Evolutionary conservation across 1,140 invertebrate species (phyloP).

Genomic region (Eupeodes corollae): DNA sequence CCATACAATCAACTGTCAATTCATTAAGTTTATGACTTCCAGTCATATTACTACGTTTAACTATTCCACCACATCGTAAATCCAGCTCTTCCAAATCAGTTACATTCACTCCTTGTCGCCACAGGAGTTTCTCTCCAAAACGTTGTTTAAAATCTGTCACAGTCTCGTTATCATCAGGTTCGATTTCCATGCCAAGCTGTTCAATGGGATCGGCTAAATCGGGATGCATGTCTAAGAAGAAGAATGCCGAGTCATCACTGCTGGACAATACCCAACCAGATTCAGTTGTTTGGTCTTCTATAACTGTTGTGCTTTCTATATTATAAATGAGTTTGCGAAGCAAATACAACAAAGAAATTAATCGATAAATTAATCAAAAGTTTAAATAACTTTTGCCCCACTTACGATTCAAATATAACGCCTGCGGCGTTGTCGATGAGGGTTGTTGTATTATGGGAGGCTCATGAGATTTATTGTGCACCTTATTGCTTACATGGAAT

Average conservation of each 20-base stretch:
- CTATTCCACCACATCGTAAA: slow-evolving; percentile 55
- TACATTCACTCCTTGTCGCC: slow-evolving; percentile 52
- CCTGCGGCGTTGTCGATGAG: too few relatives aligned
- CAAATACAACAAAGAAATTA: too few relatives aligned
- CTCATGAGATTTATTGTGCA: slow-evolving; percentile 8
- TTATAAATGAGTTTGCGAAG: too few relatives aligned
- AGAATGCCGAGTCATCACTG: slow-evolving; percentile 43
- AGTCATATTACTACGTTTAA: slow-evolving; percentile 50
- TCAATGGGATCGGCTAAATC: slow-evolving; percentile 56
- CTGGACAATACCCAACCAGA: slow-evolving; percentile 31
- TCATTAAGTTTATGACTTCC: slow-evolving; percentile 40
- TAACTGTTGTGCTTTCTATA: background rate
- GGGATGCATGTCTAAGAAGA: slow-evolving; percentile 55
- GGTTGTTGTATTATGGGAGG: too few relatives aligned
- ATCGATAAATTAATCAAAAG: too few relatives aligned
- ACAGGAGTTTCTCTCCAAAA: slow-evolving; percentile 49
- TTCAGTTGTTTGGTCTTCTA: slow-evolving; percentile 2
- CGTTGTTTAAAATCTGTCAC: slow-evolving; percentile 55
- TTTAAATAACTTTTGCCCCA: too few relatives aligned
- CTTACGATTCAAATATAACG: too few relatives aligned
- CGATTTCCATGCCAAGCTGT: slow-evolving; percentile 58
- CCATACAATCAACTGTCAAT: slow-evolving; percentile 50
- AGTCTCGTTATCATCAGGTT: slow-evolving; percentile 51
- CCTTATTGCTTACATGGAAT: slow-evolving; percentile 42
- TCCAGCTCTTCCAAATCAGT: slow-evolving; percentile 57